Conservation (phyloP, 2,797 vertebrate species). For the Neomorphus geoffroyi region DNA sequence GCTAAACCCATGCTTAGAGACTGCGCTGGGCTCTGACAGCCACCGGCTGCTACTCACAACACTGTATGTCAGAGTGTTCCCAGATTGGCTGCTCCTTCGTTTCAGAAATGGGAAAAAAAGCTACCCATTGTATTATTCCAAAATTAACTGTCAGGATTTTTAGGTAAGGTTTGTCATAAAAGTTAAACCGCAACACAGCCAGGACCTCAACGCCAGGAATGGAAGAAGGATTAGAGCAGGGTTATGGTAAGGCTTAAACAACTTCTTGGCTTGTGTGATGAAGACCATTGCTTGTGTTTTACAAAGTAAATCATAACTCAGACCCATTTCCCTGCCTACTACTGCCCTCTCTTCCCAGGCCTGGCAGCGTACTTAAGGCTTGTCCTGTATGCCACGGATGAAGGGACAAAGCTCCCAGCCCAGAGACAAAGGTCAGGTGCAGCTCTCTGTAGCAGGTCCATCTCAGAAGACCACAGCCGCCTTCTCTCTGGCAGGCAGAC, state of each 20-base stretch:
- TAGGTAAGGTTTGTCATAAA: not conserved
- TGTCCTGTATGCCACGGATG: not conserved
- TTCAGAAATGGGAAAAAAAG: not conserved
- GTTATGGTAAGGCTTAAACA: not conserved
- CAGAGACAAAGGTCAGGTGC: not conserved
- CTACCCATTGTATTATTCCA: not conserved
- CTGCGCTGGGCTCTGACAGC: not conserved
- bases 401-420: not conserved
- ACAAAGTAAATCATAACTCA: not conserved
- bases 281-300: not conserved
- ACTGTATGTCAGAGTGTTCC: rapidly evolving
- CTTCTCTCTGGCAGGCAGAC: not conserved
- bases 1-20: not conserved
- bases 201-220: not conserved
- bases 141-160: not conserved
- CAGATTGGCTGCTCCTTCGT: rapidly evolving
- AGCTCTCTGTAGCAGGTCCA: not conserved
- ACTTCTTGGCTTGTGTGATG: not conserved
- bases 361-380: not conserved
- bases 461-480: not conserved
- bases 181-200: not conserved
- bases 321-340: not conserved
- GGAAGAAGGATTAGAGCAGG: not conserved
- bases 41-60: not conserved
- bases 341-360: not conserved